Conservation (phyloP, 1,140 invertebrate species). For the Tetramorium alpestre region DNA sequence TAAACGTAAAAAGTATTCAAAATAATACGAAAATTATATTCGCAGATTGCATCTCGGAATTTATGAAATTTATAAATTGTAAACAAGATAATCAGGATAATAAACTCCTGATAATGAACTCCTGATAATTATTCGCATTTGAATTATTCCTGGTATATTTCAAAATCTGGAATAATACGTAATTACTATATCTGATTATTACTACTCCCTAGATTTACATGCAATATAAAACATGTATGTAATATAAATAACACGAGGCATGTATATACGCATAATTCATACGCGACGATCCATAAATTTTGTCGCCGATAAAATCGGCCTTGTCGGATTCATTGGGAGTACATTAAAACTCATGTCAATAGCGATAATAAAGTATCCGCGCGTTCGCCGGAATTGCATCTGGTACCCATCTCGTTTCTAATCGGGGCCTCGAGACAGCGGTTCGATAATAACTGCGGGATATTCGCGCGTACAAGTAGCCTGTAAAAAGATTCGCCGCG, state of each 20-base stretch:
- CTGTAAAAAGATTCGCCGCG: conserved; percentile 73
- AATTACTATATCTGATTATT: conserved; percentile 6
- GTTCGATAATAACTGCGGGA: conserved; percentile 17
- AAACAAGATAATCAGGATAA: conserved; percentile 18
- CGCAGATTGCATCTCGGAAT: neutral
- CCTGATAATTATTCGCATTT: neutral
- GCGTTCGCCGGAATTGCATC: neutral
- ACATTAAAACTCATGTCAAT: neutral
- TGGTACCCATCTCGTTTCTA: neutral
- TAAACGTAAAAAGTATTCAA: neutral
- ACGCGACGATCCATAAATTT: neutral
- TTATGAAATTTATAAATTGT: neutral
- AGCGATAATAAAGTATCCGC: conserved; percentile 2
- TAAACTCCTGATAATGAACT: neutral
- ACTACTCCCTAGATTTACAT: conserved; percentile 16
- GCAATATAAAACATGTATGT: neutral
- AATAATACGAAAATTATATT: neutral
- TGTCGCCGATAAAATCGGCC: conserved; percentile 9
- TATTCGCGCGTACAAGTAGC: conserved; percentile 57
- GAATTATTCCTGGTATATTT: neutral
- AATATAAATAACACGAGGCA: neutral
- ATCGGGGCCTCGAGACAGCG: neutral
- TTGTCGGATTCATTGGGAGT: neutral
- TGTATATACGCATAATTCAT: neutral
- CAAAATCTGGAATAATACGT: neutral